Evolutionary conservation across 2,113 vertebrate genomes (phyloP).

Genomic region (Hylia prasina): DNA sequence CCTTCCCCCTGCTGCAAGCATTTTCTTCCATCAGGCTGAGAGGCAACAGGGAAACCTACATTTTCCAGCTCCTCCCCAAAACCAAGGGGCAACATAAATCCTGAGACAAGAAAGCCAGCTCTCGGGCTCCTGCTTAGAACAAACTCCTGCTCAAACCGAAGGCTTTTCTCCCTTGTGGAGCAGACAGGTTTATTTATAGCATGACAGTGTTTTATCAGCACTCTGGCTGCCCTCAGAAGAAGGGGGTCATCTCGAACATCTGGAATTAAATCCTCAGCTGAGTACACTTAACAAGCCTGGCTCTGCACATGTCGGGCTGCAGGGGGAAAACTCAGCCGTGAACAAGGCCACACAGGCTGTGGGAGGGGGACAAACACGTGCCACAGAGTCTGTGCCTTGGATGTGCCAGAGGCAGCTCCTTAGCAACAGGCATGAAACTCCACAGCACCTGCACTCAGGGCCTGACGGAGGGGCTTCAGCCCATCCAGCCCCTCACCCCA

Average conservation of each 20-base stretch:
- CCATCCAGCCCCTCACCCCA: rapidly evolving
- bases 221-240: background rate
- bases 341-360: background rate
- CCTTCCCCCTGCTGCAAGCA: background rate
- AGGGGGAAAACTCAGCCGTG: background rate
- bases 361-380: background rate
- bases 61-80: background rate
- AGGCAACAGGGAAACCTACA: background rate
- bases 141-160: background rate
- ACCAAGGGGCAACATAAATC: background rate
- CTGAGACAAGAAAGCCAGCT: background rate
- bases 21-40: background rate
- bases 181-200: conserved; percentile 31
- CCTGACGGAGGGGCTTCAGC: background rate
- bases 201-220: background rate
- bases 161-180: background rate
- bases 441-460: rapidly evolving
- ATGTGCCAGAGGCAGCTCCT: background rate
- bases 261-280: background rate
- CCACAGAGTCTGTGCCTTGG: background rate
- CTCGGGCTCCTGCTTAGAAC: background rate
- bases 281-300: background rate
- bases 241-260: background rate
- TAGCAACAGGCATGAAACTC: background rate
- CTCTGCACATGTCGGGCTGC: background rate